Evolutionary conservation across 2,797 vertebrate species (phyloP).

Genomic region (Bufotes viridis): DNA sequence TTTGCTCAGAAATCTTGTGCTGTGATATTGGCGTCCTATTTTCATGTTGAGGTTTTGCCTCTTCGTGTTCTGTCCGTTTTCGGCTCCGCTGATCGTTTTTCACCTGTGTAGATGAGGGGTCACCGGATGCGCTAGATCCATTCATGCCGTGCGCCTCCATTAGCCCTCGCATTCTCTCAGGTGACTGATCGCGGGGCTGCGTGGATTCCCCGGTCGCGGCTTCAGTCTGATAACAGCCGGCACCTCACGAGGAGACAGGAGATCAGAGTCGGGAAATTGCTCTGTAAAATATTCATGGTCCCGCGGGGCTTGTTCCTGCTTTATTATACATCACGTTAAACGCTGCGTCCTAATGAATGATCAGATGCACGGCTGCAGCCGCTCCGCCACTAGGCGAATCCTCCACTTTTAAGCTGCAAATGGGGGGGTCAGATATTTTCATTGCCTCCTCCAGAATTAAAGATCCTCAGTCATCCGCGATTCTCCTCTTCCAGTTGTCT

Average conservation of each 20-base stretch:
- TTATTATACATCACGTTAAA: conserved; percentile 46
- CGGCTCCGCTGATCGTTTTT: too few relatives aligned
- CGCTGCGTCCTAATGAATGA: conserved; percentile 49
- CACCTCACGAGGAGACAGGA: background rate
- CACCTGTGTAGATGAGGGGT: too few relatives aligned
- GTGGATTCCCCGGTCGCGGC: background rate
- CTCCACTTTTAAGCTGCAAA: background rate
- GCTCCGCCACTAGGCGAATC: too few relatives aligned
- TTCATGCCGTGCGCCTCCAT: too few relatives aligned
- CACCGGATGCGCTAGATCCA: too few relatives aligned
- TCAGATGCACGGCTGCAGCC: background rate
- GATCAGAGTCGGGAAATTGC: conserved; percentile 55
- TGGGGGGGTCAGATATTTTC: too few relatives aligned
- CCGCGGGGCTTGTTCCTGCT: conserved; percentile 50
- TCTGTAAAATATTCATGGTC: conserved; percentile 48
- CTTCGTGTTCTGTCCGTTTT: too few relatives aligned
- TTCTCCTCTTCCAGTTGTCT: background rate
- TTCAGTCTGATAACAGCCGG: conserved; percentile 23
- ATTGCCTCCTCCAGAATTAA: background rate
- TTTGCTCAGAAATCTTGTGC: too few relatives aligned
- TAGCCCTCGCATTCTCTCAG: background rate
- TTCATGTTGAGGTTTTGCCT: too few relatives aligned
- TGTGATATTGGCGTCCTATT: too few relatives aligned
- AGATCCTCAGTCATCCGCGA: background rate
- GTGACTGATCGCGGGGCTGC: background rate